phyloP scores from a whole-genome alignment of 2,888 invertebrate species.

The Chesias legatella region DNA sequence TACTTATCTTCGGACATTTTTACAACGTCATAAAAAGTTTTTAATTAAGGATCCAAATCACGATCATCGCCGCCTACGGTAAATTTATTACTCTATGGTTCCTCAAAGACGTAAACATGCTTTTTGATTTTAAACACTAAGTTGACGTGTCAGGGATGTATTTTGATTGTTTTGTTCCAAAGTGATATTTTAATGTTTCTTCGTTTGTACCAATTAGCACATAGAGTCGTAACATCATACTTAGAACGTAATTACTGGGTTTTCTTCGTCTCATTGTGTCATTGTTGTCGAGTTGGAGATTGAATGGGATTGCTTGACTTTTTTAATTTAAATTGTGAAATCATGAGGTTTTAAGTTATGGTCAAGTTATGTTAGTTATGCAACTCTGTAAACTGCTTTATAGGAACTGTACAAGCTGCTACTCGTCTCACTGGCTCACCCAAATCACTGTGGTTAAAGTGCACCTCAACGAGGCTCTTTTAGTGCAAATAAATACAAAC shows the following conservation, averaged over 20 bases:
- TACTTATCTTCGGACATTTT: slow-evolving; percentile 60
- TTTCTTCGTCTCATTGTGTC: slow-evolving; percentile 28
- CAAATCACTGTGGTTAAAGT: too few species aligned
- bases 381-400: too few species aligned
- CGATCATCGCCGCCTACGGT: slow-evolving; percentile 54
- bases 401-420: too few species aligned
- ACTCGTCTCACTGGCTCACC: too few species aligned
- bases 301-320: slow-evolving; percentile 24
- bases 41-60: slow-evolving; percentile 73
- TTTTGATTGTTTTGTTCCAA: slow-evolving; percentile 4
- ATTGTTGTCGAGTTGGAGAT: slow-evolving; percentile 27
- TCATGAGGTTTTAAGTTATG: slow-evolving; percentile 11
- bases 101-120: slow-evolving; percentile 9
- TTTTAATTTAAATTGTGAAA: slow-evolving; percentile 17
- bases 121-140: slow-evolving; percentile 6
- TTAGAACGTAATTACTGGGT: slow-evolving; percentile 30
- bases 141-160: slow-evolving; percentile 2
- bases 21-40: slow-evolving; percentile 70
- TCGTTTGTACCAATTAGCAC: slow-evolving; percentile 53
- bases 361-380: not conserved
- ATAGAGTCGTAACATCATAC: slow-evolving; percentile 32
- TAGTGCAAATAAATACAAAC: too few species aligned
- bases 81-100: slow-evolving; percentile 33
- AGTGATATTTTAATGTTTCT: slow-evolving; percentile 19
- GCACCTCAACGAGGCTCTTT: too few species aligned